phyloP scores from a whole-genome alignment of 1,140 invertebrate species.

The Parapsyche elsis region DNA sequence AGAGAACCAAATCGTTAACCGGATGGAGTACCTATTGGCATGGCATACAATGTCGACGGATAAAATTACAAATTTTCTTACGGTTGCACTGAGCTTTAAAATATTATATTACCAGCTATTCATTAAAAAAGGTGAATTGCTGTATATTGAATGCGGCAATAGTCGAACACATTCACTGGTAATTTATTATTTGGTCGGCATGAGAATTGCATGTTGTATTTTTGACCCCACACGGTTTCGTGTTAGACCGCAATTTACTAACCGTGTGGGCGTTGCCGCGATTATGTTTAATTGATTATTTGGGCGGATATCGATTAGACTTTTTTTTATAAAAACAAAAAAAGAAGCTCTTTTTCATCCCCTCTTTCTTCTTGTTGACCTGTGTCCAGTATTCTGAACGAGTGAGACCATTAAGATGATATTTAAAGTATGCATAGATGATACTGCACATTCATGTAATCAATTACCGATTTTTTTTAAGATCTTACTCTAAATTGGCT shows the following conservation, averaged over 20 bases:
- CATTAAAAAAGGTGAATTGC: too few species aligned
- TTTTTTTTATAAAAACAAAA: not conserved
- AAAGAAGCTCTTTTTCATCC: not conserved
- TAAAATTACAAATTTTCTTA: too few species aligned
- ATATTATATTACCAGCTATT: not conserved
- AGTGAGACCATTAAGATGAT: not conserved
- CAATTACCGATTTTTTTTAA: too few species aligned
- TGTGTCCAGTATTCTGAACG: not conserved
- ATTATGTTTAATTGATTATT: constrained; percentile 34
- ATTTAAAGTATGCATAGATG: too few species aligned
- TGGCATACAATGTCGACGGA: not conserved
- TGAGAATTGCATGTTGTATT: constrained; percentile 23
- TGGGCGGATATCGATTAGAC: constrained; percentile 26
- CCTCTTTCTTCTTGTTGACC: not conserved
- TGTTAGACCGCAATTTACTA: constrained; percentile 30
- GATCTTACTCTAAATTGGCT: too few species aligned
- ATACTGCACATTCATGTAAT: too few species aligned
- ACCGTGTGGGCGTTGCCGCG: constrained; percentile 16
- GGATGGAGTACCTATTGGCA: too few species aligned
- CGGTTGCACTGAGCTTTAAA: too few species aligned
- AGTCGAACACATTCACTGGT: too few species aligned
- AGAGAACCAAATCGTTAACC: not conserved
- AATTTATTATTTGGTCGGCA: not conserved
- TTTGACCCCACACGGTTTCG: constrained; percentile 17
- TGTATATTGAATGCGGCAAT: too few species aligned